Base-by-base conservation (phyloP, 2,888 invertebrate genomes). In the Folsomia candida region DNA sequence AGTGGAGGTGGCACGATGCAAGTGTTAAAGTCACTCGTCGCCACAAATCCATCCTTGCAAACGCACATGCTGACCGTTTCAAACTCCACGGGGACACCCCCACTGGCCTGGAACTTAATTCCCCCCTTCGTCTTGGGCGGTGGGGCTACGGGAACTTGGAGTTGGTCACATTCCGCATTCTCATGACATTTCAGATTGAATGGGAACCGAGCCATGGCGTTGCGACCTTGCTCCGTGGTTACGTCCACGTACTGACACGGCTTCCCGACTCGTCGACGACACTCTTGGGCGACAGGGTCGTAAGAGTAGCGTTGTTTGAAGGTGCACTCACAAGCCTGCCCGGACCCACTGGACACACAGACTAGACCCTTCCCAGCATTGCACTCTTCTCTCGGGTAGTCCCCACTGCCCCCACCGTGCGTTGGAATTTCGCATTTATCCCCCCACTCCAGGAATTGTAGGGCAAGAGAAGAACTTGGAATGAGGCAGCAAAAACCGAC, bases 101-200 rank as follows among this genome's bases (percentile, higher is more conserved):
- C n/a, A n/a, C n/a, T n/a, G n/a, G n/a, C n/a, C n/a, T n/a, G n/a
- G n/a, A n/a, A n/a, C n/a, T n/a, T n/a, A 1, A 9, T 57, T 1
- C n/a, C 28, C 20, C 27, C 9, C 22, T 54, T 51, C 27, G n/a
- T 27, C 20, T 67, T 25, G 14, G 24, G 51, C 20, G 58, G 20
- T 37, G 63, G 27, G 14, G 66, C 20, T 4, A 69, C 51, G 1
- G 58, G 37, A 6, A 62, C 62, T 14, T 26, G 2, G 22, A 64
- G 51, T 25, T 51, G 65, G 1, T 58, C 37, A 60, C 75, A 76
- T 20, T 63, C 24, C 0, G 75, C 75, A 3, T 63, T 70, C 1
- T 67, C 67, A n/a, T 73, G 73, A 54, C 75, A 76, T 28, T 76
- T 76, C 2, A 71, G 28, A 47, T 76, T 71, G 25, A 73, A 76